phyloP scores from a whole-genome alignment of 2,113 vertebrate species.

The Gadus macrocephalus region DNA sequence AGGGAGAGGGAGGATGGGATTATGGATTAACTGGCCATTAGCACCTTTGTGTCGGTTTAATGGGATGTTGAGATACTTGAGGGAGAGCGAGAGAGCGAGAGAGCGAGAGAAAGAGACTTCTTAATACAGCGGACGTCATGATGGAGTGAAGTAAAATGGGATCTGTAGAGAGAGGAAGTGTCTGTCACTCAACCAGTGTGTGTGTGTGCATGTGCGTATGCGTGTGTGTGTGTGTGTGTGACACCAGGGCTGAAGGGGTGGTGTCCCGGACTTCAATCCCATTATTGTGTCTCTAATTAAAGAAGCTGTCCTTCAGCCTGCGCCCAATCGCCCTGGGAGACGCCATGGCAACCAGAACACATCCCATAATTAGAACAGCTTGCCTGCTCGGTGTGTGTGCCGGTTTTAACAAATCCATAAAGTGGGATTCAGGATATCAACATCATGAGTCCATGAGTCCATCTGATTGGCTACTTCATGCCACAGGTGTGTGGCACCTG shows the following conservation, averaged over 20 bases:
- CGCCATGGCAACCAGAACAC: constrained; percentile 82
- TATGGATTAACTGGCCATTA: too few relatives aligned
- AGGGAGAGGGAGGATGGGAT: background rate
- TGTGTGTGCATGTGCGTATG: background rate
- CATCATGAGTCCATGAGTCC: too few relatives aligned
- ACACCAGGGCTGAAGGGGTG: background rate
- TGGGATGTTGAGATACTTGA: background rate
- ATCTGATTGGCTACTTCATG: too few relatives aligned
- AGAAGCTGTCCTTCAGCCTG: constrained; percentile 60
- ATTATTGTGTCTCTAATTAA: constrained; percentile 77
- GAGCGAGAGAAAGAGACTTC: background rate
- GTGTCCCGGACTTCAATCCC: constrained; percentile 12
- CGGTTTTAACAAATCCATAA: too few relatives aligned
- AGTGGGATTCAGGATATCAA: too few relatives aligned
- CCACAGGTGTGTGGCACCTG: too few relatives aligned
- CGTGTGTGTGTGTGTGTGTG: background rate
- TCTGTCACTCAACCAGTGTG: constrained; percentile 35
- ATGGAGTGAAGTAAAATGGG: constrained; percentile 55
- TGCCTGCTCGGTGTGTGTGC: too few relatives aligned
- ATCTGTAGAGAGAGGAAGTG: constrained; percentile 50
- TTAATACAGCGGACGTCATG: constrained; percentile 9
- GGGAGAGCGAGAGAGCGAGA: constrained; percentile 5
- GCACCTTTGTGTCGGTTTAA: too few relatives aligned
- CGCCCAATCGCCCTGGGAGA: constrained; percentile 81
- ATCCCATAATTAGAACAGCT: constrained; percentile 23